Base-by-base conservation (phyloP, 2,888 invertebrate species). In the Lomographa bimaculata region DNA sequence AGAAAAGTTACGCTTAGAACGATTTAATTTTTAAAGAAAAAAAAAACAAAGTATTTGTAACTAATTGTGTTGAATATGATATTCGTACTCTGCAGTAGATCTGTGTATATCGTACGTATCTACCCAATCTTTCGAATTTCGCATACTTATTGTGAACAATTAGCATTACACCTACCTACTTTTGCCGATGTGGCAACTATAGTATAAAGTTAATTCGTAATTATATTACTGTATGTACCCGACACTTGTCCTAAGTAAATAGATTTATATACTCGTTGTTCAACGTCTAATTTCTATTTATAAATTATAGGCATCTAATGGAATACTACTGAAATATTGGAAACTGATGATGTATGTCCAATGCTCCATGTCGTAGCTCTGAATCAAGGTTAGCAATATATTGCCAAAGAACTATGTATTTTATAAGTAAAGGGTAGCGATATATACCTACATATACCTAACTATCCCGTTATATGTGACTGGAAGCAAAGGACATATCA, bases 1-100 rank as follows among this genome's bases (percentile, higher is more conserved):
- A 85, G 85, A 75, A 74, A 79, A 65, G 79, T 81, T 84, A 85
- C 83, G 87, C 85, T 86, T 87, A 87, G 82, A 79, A 73, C 72
- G 68, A 68, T 78, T 81, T 78, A 71, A 81, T 85, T 85, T 79
- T 62, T 75, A 77, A 66, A 66, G 64, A n/a, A n/a, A n/a, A 57
- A 57, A 66, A 65, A 76, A 71, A 71, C 72, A 40, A 79, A 75
- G 72, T 78, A 75, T 79, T 79, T 79, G 75, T 84, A 81, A 79
- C 78, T 80, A 79, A 79, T 79, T 82, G 77, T 81, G 78, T 84
- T 82, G 57, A 72, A 75, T 72, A 78, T 78, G 72, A 79, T 84
- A 75, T 82, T 77, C 75, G 79, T 85, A 84, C 79, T n/a, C n/a
- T 71, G 76, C 79, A 80, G 83, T 87, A 86, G 86, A 86, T 81